A percentile compares a stretch with the other conserved stretches of the same genome.
Conservation (phyloP, 2,113 vertebrate genomes). For the Climacteris rufus region DNA sequence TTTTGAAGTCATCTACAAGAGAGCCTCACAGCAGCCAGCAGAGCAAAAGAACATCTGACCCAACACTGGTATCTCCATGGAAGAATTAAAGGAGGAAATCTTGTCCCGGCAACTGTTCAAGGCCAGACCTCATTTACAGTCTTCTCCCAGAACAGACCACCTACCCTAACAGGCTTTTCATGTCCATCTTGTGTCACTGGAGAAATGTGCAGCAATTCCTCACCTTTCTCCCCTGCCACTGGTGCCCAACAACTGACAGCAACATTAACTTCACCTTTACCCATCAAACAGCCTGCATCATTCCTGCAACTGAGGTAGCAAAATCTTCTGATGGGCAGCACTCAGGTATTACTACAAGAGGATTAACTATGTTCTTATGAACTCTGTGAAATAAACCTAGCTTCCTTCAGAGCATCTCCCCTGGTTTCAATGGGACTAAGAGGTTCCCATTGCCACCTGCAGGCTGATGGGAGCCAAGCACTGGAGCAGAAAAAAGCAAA, state of each 20-base stretch:
- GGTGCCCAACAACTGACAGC: not conserved
- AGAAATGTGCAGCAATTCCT: not conserved
- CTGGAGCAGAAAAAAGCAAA: not conserved
- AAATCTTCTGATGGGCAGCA: not conserved
- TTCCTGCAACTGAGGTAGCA: not conserved
- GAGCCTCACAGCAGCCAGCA: not conserved
- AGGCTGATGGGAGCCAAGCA: not conserved
- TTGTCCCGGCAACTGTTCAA: not conserved
- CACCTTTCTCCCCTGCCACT: not conserved
- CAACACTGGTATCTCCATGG: rapidly evolving
- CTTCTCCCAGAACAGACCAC: not conserved
- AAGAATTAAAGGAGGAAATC: not conserved
- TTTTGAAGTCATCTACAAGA: not conserved
- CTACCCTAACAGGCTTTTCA: not conserved
- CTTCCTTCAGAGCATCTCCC: not conserved
- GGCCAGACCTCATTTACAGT: not conserved
- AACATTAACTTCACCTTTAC: not conserved
- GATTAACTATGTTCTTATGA: not conserved
- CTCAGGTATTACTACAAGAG: not conserved
- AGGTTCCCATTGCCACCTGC: not conserved
- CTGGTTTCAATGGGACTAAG: not conserved
- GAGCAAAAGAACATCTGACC: not conserved
- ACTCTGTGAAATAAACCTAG: not conserved
- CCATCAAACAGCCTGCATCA: not conserved
- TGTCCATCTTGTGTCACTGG: not conserved